Evolutionary conservation across 1,140 invertebrate species (phyloP), one percentile per base, ranked within the genome.

Genomic region (Lasaia peninsularis): DNA sequence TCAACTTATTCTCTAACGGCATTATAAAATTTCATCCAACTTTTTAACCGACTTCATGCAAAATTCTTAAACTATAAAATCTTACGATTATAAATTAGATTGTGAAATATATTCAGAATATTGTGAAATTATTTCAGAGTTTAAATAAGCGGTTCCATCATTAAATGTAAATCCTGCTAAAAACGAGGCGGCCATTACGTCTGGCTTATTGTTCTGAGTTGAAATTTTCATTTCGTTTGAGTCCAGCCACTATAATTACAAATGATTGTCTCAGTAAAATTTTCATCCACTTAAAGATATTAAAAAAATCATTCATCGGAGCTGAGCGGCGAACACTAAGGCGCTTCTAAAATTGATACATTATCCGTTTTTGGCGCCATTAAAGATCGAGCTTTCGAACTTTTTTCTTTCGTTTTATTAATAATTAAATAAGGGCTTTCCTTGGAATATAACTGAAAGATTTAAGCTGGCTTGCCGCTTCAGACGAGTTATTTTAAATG

Each of bases 221-320:
- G 11, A 44, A 44, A 44, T 44, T 44, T 44, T 44, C 40, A 44
- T 44, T 44, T 44, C 40, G 40, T 9, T 44, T 44, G 16, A 44
- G 40, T 16, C 18, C 1, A 44, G 40, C 40, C 18, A 44, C 40
- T 44, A 44, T 44, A 44, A 44, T 44, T 44, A 44, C 40, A 44
- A 44, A 48, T 48, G n/a, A 18, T 48, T 24, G 11, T 20, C 20
- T 48, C 20, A 21, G 44, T 48, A n/a, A 21, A 48, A 21, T 48
- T 18, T 18, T 48, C 44, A 48, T 48, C 40, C 44, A 48, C 44
- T 48, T 48, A 48, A 20, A 21, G 44, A 48, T 48, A 48, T 48
- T 48, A 48, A 48, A 48, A 48, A 48, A 48, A 48, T 48, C 44
- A 48, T 48, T 48, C 21, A 48, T 48, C 44, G 44, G 20, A n/a